These are phyloP conservation scores for Platycercus adscitus DNA, from an alignment of 2,113 vertebrate genomes.

Conservation along the genomic window DNA sequence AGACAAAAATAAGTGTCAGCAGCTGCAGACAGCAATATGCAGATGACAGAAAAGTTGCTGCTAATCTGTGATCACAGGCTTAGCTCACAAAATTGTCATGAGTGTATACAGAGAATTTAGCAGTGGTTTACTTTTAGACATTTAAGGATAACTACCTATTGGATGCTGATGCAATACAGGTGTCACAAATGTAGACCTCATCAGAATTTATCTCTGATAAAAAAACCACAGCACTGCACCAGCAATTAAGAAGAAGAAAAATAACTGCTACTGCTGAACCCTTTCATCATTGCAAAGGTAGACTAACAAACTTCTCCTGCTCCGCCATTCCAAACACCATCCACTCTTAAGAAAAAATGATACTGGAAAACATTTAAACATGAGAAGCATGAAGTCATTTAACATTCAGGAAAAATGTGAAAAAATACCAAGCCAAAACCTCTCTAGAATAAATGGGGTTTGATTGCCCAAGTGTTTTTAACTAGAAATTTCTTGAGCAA, in stretches of 20 bases:
- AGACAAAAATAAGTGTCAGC: background rate
- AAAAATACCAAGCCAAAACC: accelerated
- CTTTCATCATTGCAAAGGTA: background rate
- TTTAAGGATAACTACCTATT: background rate
- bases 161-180: background rate
- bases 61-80: background rate
- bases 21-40: background rate
- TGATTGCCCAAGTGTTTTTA: background rate
- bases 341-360: background rate
- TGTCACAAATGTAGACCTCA: background rate
- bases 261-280: too few relatives aligned
- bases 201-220: background rate
- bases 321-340: background rate
- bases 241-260: too few relatives aligned
- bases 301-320: background rate
- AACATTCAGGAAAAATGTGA: background rate
- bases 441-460: background rate
- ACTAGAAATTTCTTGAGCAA: background rate
- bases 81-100: background rate
- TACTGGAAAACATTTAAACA: background rate
- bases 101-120: background rate
- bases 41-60: background rate
- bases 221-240: too few relatives aligned
- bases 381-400: background rate
- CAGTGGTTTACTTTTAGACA: background rate